Base-by-base conservation (phyloP, 1,140 invertebrate species). In the Hylaeus volcanicus region DNA sequence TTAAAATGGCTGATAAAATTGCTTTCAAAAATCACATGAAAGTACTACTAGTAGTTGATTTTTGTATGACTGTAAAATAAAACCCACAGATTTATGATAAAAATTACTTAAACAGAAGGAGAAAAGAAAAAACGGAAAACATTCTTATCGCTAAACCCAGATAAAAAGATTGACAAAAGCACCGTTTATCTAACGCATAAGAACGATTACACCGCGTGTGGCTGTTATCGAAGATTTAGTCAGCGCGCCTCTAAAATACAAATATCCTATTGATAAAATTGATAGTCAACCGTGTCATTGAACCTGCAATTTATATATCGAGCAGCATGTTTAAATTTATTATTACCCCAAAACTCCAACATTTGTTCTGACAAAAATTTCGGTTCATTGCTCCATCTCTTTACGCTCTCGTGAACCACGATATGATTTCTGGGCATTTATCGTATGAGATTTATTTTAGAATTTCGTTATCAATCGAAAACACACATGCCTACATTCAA, bases 381-480 rank as follows among this genome's bases (percentile, higher is more conserved):
- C 14, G 14, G 5, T n/a, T 3, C 15, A 1, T n/a, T n/a, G 8
- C 3, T n/a, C 3, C 3, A 58, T 1, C 12, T 5, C n/a, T 58
- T 41, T 63, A 8, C 43, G 5, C 2, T 9, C 9, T 14, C n/a
- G 8, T 9, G 48, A 14, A 15, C 11, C 3, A 11, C 0, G 3
- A 15, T 61, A 37, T n/a, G 3, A 1, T n/a, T n/a, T 56, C 56
- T 39, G 11, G 12, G 0, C 4, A 15, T 39, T 71, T 43, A 39
- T 53, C 43, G 4, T 3, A 3, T 5, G 1, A n/a, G 45, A 72
- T 41, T 41, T 39, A 55, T n/a, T 14, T 9, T 26, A 66, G 37
- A 66, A 43, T 14, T 14, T 14, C 1, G 11, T 80, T 75, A 80
- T 69, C 72, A 26, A 75, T n/a, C 48, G 64, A 55, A 48, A 58